Evolutionary conservation across 2,888 invertebrate species (phyloP), one percentile per base, ranked within the genome.

Genomic region (Erynnis tages): DNA sequence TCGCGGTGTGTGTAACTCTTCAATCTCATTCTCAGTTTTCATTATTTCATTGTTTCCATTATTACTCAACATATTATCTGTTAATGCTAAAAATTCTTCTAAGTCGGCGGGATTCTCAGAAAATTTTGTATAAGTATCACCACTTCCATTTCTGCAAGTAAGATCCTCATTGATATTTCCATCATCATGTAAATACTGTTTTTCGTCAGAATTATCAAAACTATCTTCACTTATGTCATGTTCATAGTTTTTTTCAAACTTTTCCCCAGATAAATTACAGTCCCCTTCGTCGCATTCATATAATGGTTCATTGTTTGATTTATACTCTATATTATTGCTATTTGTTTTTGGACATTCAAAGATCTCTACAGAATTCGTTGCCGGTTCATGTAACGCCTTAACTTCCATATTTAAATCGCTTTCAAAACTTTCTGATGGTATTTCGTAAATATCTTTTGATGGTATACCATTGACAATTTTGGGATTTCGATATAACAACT

Each of bases 121-220:
- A 55, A 84, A 86, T 66, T 89, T 89, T 25, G 89, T 89, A 46
- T 89, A 89, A 11, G 89, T 88, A 41, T 86, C 86, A 32, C 88
- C 81, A 62, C 88, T 89, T 1, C 86, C 84, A 55, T 82, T 78
- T 29, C 85, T 77, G 60, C 77, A 72, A 34, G 71, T 56, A 34
- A 73, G 66, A 19, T 41, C 34, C 41, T 71, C 66, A 45, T 64
- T 70, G 34, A 61, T 57, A 13, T 66, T 61, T 13, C 56, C 49
- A 6, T 60, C 46, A 37, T 59, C 19, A 1, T 21, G 35, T 8
- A 21, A 29, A 37, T 7, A 67, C 57, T 73, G 75, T 46, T 70
- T 73, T 60, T 76, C 79, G 49, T 66, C 60, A 17, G 76, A 77
- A 57, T 78, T 73, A 52, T 76, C 71, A 30, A 71, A 71, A 21